Conservation (phyloP, 2,113 vertebrate species). For the Proterorhinus semilunaris region DNA sequence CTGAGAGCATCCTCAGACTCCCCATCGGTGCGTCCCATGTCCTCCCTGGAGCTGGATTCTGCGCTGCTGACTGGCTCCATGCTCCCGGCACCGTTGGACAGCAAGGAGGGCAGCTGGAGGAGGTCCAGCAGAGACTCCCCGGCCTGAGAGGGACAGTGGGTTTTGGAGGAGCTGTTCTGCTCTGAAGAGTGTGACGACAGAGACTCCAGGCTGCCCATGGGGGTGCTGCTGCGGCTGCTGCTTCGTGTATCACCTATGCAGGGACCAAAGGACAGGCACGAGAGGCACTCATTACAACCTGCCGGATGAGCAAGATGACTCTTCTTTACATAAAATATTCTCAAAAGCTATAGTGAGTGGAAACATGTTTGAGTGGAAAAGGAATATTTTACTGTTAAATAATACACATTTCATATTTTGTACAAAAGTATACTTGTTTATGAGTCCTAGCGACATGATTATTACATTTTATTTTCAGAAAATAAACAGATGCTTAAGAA, state of each 20-base stretch:
- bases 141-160: conserved; percentile 58
- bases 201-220: conserved; percentile 94
- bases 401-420: background rate
- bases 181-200: conserved; percentile 96
- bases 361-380: background rate
- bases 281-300: conserved; percentile 66
- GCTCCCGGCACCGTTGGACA: conserved; percentile 81
- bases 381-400: background rate
- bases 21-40: conserved; percentile 85
- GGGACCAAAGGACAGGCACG: conserved; percentile 54
- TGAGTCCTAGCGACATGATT: background rate
- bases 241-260: conserved; percentile 90
- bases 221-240: conserved; percentile 93
- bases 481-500: too few species aligned
- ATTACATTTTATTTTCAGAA: too few species aligned
- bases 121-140: conserved; percentile 61
- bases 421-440: background rate
- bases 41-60: conserved; percentile 92
- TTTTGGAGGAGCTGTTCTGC: conserved; percentile 86
- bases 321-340: background rate
- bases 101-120: conserved; percentile 58
- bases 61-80: conserved; percentile 84
- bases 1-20: conserved; percentile 92
- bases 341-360: background rate
- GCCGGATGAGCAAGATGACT: background rate